Base-by-base conservation (phyloP, 1,140 invertebrate species). In the Augochlora pura region DNA sequence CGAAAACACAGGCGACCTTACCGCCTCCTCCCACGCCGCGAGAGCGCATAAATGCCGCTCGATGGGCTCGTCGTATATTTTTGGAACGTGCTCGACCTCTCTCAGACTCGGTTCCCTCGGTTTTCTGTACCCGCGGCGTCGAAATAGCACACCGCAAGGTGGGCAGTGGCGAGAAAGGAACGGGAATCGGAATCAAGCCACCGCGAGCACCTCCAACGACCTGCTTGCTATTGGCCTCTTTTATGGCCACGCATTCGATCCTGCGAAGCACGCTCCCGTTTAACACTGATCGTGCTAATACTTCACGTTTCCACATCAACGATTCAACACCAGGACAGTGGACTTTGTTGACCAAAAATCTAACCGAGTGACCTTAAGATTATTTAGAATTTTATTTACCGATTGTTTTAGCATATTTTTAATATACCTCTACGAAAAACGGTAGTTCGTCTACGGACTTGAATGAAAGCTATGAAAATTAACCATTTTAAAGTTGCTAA, bases 21-120 rank as follows among this genome's bases (percentile, higher is more conserved):
- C 57, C 64, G 32, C 21, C 62, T 25, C 72, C 25, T 18, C 27
- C 79, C 73, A 65, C 57, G 57, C 49, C 49, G 1, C 39, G 38
- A 14, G n/a, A 25, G n/a, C 67, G 72, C 80, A 60, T 77, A 81
- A 80, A 83, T 75, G 74, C 63, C 60, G 70, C 63, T 64, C 85
- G 85, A 84, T 87, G 84, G 85, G 86, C 86, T 85, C 71, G 82
- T 63, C 80, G 71, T 85, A 85, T 87, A 87, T 87, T 87, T 87
- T 83, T 68, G 78, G 86, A 87, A 73, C 73, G 54, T 60, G 60
- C 60, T 81, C 86, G 80, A 81, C 77, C 86, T 87, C 85, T 82
- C 86, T 85, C 75, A 62, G 80, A 74, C 80, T 87, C 80, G 65
- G 64, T 83, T 69, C 77, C 73, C 85, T 83, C 80, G 85, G 82